phyloP scores from a whole-genome alignment of 53 echinoderm and acorn worm species.

The Holothuria leucospilota region DNA sequence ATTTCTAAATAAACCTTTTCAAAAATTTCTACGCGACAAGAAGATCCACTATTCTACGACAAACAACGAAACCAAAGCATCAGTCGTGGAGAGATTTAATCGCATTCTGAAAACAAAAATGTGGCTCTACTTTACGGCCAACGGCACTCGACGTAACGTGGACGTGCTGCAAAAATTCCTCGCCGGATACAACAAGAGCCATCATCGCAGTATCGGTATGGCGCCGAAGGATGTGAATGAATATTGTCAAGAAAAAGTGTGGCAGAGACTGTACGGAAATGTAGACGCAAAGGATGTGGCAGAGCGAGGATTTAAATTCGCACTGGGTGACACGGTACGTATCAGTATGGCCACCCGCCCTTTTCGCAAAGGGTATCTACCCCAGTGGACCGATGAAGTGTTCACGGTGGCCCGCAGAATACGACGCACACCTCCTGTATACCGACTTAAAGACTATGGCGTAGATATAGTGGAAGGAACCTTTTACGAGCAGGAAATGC shows the following conservation, averaged over 20 bases:
- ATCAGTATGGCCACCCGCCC: slow-evolving; percentile 38
- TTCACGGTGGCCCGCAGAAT: slow-evolving; percentile 21
- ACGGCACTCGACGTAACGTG: slow-evolving; percentile 14
- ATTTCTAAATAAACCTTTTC: slow-evolving; percentile 26
- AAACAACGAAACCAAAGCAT: slow-evolving; percentile 64
- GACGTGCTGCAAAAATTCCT: slow-evolving; percentile 22
- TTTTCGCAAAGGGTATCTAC: slow-evolving; percentile 54
- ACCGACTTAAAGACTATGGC: slow-evolving; percentile 35
- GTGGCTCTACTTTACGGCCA: slow-evolving; percentile 53
- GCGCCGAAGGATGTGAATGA: slow-evolving; percentile 22
- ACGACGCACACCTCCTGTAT: slow-evolving; percentile 1
- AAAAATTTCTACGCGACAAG: slow-evolving; percentile 1
- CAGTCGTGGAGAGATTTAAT: slow-evolving; percentile 57
- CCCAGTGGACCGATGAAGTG: slow-evolving; percentile 56
- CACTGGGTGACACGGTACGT: neutral
- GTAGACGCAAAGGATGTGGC: neutral
- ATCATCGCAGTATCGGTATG: slow-evolving; percentile 44
- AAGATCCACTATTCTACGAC: slow-evolving; percentile 57
- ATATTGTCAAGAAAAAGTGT: slow-evolving; percentile 32
- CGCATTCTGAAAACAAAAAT: slow-evolving; percentile 49
- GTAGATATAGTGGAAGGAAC: slow-evolving; percentile 2
- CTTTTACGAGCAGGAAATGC: slow-evolving; percentile 42
- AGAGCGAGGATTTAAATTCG: neutral
- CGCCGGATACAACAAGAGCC: slow-evolving; percentile 22
- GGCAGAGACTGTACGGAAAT: slow-evolving; percentile 40